phyloP scores from a whole-genome alignment of 2,113 vertebrate species.

The Mungos mungo region DNA sequence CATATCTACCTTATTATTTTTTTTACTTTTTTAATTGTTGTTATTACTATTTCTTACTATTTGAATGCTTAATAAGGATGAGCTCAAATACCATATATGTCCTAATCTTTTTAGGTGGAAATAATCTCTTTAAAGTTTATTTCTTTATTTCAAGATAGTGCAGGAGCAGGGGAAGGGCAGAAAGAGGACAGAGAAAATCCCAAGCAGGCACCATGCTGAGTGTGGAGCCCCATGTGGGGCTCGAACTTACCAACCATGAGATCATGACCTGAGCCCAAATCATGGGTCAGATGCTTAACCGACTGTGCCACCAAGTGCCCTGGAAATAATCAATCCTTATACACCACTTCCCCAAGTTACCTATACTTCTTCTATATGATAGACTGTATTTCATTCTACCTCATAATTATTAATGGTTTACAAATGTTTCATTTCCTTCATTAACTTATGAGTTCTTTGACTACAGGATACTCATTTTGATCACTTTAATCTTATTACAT shows the following conservation, averaged over 20 bases:
- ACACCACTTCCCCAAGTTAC: neutral
- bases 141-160: too few relatives aligned
- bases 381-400: neutral
- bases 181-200: too few relatives aligned
- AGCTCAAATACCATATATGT: neutral
- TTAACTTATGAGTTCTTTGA: neutral
- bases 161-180: too few relatives aligned
- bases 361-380: neutral
- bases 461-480: neutral
- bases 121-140: neutral
- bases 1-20: neutral
- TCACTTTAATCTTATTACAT: conserved; percentile 22
- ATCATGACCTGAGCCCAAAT: too few relatives aligned
- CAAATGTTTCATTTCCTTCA: neutral
- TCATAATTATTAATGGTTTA: neutral
- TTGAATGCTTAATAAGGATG: neutral
- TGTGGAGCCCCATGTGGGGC: too few relatives aligned
- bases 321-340: neutral
- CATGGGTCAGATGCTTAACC: too few relatives aligned
- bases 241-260: too few relatives aligned
- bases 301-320: too few relatives aligned
- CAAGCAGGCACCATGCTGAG: too few relatives aligned
- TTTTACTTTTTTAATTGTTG: too few relatives aligned
- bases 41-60: neutral
- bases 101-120: neutral